Conservation (phyloP, 2,888 invertebrate species). For the Pseudanteris insignis region DNA sequence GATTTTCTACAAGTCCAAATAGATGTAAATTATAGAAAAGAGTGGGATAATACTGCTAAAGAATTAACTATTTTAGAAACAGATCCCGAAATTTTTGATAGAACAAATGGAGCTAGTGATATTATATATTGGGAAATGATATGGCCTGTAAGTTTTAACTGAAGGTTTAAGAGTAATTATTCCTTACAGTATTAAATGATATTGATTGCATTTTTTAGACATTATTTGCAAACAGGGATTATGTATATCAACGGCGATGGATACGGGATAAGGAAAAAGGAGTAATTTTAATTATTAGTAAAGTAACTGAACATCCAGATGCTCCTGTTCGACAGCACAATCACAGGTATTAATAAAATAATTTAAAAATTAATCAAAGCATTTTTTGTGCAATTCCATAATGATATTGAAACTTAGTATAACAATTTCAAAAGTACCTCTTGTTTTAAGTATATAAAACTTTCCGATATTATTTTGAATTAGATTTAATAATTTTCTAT, state of each 20-base stretch:
- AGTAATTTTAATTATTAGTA: constrained; percentile 74
- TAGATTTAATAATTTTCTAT: too few species aligned
- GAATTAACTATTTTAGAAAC: constrained; percentile 76
- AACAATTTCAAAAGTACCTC: too few species aligned
- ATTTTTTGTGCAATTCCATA: too few species aligned
- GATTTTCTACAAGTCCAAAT: constrained; percentile 86
- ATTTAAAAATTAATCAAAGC: too few species aligned
- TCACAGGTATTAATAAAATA: constrained; percentile 70
- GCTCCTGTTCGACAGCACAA: constrained; percentile 76
- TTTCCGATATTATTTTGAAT: too few species aligned
- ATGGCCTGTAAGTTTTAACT: constrained; percentile 76
- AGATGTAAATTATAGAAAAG: constrained; percentile 79
- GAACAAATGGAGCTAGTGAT: constrained; percentile 69
- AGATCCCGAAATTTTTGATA: constrained; percentile 69
- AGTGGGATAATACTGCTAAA: constrained; percentile 84
- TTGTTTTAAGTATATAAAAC: too few species aligned
- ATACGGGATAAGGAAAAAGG: constrained; percentile 70
- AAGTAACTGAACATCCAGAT: constrained; percentile 75
- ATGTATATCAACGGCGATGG: constrained; percentile 77
- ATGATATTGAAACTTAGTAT: too few species aligned
- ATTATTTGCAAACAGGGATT: constrained; percentile 86
- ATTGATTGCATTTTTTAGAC: constrained; percentile 70
- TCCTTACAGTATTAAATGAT: too few species aligned
- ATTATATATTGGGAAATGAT: constrained; percentile 89
- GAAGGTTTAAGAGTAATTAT: too few species aligned